These are phyloP conservation scores for Okapia johnstoni DNA, from an alignment of 2,113 vertebrate genomes.

Conservation along the genomic window DNA sequence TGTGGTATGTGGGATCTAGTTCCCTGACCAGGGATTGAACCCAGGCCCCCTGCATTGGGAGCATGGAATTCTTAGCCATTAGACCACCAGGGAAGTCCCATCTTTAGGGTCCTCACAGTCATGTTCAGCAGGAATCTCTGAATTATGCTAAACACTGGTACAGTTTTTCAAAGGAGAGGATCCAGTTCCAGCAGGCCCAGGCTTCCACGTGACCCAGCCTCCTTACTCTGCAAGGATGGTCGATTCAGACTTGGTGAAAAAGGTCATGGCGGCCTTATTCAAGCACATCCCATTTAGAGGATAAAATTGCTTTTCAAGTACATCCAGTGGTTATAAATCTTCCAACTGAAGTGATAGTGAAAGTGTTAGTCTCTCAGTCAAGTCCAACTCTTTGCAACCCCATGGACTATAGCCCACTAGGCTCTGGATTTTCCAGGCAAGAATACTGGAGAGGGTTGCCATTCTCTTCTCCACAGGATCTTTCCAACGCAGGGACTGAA, in stretches of 20 bases:
- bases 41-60: not conserved
- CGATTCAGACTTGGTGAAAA: constrained; percentile 48
- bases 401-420: not conserved
- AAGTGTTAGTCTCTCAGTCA: not conserved
- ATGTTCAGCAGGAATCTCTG: not conserved
- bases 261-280: constrained; percentile 61
- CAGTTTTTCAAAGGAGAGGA: not conserved
- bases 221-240: constrained; percentile 13
- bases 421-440: not conserved
- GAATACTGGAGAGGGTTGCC: not conserved
- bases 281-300: constrained; percentile 58
- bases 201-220: constrained; percentile 54
- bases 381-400: not conserved
- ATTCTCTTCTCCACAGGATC: not conserved
- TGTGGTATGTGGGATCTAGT: not conserved
- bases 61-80: not conserved
- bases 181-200: not conserved
- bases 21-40: not conserved
- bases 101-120: not conserved
- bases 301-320: constrained; percentile 49
- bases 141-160: not conserved
- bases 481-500: not conserved
- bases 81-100: not conserved
- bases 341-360: not conserved
- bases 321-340: constrained; percentile 18